Base-by-base conservation (phyloP, 2,797 vertebrate genomes). In the Tokudaia muenninki region DNA sequence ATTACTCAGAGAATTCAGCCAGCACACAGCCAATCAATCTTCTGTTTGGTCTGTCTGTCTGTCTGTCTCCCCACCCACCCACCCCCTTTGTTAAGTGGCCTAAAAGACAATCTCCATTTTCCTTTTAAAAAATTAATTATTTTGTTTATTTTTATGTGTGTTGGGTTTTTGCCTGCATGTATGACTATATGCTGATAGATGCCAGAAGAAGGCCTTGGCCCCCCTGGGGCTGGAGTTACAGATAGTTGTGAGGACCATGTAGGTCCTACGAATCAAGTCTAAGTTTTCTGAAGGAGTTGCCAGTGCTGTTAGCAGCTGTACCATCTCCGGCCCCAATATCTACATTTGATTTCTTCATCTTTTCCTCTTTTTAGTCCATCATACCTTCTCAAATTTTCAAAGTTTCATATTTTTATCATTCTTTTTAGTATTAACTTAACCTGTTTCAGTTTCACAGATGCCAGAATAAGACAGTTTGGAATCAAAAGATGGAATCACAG, bases 331-430 rank as follows among this genome's bases (percentile, higher is more conserved):
- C 26, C 3, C 77, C 44, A 31, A 72, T 34, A 26, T 92, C 50
- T 94, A 61, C 26, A 91, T 16, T 93, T 96, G 81, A 88, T n/a
- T 74, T 92, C 41, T 74, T 91, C 77, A 83, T 89, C 16, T 92
- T 26, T 13, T 57, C 74, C 52, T 75, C 63, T 97, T 47, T 75
- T 92, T 19, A 94, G 70, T 10, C 6, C 41, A 75, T 26, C 72
- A 11, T 41, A 65, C 37, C 44, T 86, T 86, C n/a, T 47, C 79
- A 94, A 93, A 79, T 14, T 21, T 82, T 29, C 93, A 70, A 94
- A 87, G 9, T 77, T 44, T 90, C 52, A 86, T 55, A 87, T 89
- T 86, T 86, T 92, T 91, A 37, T 86, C 67, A 26, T 92, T 31
- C 65, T 88, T 94, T 47, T 31, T 70, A 97, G 10, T 26, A 75